Evolutionary conservation across 2,113 vertebrate genomes (phyloP), one percentile per base, ranked within the genome.

Genomic region (Cervus canadensis): DNA sequence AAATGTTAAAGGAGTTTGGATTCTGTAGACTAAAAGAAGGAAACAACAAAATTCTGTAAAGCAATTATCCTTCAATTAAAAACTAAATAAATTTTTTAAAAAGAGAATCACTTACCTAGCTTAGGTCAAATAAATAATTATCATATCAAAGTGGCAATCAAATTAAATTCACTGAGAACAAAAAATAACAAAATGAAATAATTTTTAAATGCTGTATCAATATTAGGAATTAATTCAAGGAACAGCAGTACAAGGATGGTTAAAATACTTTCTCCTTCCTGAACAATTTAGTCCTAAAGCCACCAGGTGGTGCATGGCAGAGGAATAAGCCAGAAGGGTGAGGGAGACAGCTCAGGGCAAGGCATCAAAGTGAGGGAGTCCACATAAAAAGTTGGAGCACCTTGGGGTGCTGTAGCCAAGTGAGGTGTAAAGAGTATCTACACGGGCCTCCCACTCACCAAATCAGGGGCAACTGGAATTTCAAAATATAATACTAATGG

Each of bases 171-270:
- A 86, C 25, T 71, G 7, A 82, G 52, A 89, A 88, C n/a, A 33
- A 87, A 90, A 87, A 8, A 94, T 45, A 87, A 78, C 48, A 93
- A 96, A 96, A 92, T 56, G 30, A 94, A 83, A 87, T 57, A 16
- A 43, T 81, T 82, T 76, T 56, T 67, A 94, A 94, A 93, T 59
- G 52, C 30, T 78, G 0, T 36, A 62, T 45, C 43, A 86, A 86
- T 81, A 90, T 54, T 25, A 59, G 33, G 76, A 86, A 50, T 89
- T 62, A 94, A 60, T 83, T 23, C n/a, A 87, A 83, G 25, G 36
- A 79, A 56, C 12, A 56, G 87, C 5, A 78, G 33, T 26, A 67
- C 45, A 56, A 95, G 7, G 25, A 71, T 33, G 6, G 28, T 74
- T 81, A 71, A 87, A 96, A 84, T 76, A 84, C 4, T 40, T 84